phyloP scores from a whole-genome alignment of 1,140 invertebrate genomes.

The Melipona quadrifasciata region DNA sequence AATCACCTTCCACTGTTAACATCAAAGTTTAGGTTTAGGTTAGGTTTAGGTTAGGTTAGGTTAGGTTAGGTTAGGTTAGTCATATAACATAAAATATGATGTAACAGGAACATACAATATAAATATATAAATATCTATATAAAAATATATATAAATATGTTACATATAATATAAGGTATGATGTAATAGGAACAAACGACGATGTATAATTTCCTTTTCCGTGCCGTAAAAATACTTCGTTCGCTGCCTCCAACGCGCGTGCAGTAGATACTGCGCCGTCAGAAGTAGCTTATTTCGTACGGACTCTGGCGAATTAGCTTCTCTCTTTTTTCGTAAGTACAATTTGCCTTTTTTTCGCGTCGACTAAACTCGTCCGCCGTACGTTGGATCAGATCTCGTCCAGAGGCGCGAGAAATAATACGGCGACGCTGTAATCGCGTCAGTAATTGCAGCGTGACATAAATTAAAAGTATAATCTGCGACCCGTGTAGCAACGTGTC shows the following conservation, averaged over 20 bases:
- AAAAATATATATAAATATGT: too few relatives aligned
- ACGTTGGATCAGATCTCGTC: background rate
- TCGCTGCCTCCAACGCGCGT: background rate
- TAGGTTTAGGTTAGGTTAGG: too few relatives aligned
- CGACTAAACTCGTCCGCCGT: background rate
- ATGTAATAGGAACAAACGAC: too few relatives aligned
- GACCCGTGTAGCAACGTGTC: background rate
- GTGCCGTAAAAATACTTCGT: background rate
- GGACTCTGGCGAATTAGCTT: background rate
- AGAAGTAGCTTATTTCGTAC: constrained; percentile 8
- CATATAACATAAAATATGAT: too few relatives aligned
- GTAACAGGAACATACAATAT: too few relatives aligned
- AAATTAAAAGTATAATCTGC: constrained; percentile 12
- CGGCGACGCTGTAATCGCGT: background rate
- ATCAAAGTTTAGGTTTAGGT: too few relatives aligned
- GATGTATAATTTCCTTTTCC: too few relatives aligned
- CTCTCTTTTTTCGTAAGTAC: background rate
- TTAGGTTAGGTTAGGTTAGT: too few relatives aligned
- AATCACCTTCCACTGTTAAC: too few relatives aligned
- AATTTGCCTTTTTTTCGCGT: background rate
- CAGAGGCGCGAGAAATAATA: background rate
- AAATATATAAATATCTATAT: too few relatives aligned
- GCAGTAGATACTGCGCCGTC: background rate
- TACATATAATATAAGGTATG: too few relatives aligned
- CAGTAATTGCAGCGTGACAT: constrained; percentile 14